phyloP scores from a whole-genome alignment of 2,113 vertebrate genomes.

The Labeo catla region DNA sequence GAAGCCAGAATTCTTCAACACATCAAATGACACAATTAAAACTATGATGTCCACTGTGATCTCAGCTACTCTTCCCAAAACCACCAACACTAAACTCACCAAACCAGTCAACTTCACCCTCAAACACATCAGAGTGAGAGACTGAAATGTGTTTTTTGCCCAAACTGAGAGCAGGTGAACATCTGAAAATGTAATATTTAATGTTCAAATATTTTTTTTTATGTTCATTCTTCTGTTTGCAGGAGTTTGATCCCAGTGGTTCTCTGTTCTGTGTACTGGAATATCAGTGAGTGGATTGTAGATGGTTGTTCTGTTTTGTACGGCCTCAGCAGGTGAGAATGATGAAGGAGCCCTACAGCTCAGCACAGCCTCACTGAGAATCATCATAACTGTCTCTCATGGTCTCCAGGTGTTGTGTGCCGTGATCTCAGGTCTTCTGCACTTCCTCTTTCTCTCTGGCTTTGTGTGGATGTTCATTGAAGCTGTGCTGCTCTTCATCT shows the following conservation, averaged over 20 bases:
- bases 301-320: slow-evolving; percentile 56
- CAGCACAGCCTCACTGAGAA: no score
- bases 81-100: background rate
- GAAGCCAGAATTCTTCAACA: slow-evolving; percentile 15
- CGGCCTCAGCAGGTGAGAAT: no score
- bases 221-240: background rate
- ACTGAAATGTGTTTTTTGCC: background rate
- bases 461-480: no score
- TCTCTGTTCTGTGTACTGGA: slow-evolving; percentile 53
- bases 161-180: background rate
- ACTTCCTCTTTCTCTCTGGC: no score
- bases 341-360: no score
- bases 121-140: slow-evolving; percentile 25
- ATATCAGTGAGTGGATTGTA: slow-evolving; percentile 57
- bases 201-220: background rate
- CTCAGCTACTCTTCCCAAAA: slow-evolving; percentile 38
- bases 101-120: slow-evolving; percentile 48
- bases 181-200: background rate
- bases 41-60: slow-evolving; percentile 48
- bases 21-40: background rate
- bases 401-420: no score
- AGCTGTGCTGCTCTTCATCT: no score
- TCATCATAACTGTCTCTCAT: no score
- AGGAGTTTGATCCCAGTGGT: background rate
- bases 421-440: no score